Percentiles rank a stretch among this genome's conserved stretches.
Conservation (phyloP, 1,140 invertebrate genomes). For the Cydia splendana region DNA sequence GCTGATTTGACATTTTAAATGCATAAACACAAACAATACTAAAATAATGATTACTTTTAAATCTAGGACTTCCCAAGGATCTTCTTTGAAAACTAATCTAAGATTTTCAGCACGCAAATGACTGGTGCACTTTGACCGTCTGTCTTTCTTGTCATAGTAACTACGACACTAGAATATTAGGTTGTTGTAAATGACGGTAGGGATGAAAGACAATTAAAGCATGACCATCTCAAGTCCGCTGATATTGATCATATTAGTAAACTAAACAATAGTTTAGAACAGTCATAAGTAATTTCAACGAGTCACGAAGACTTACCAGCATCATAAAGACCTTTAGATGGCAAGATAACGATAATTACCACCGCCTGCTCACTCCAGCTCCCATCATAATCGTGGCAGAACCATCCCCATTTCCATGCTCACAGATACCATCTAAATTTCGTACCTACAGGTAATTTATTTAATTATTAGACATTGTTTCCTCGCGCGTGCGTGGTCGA, state of each 20-base stretch:
- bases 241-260: too few relatives aligned
- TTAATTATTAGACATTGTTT: conserved; percentile 31
- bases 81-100: too few relatives aligned
- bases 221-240: too few relatives aligned
- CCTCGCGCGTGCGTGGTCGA: conserved; percentile 13
- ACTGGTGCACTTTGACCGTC: neutral
- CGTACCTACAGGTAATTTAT: conserved; percentile 10
- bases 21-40: too few relatives aligned
- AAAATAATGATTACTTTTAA: too few relatives aligned
- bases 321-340: conserved; percentile 11
- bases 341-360: neutral
- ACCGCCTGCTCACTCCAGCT: neutral
- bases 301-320: neutral
- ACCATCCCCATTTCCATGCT: conserved; percentile 1
- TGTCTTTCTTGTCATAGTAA: neutral
- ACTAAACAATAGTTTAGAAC: neutral
- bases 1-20: too few relatives aligned
- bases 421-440: conserved; percentile 21
- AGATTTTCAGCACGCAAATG: too few relatives aligned
- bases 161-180: too few relatives aligned
- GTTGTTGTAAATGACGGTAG: too few relatives aligned
- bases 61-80: too few relatives aligned
- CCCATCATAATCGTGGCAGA: conserved; percentile 15
- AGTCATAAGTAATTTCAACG: neutral
- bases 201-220: too few relatives aligned